Evolutionary conservation across 2,888 invertebrate genomes (phyloP).

Genomic region (Stegophylla sp.): DNA sequence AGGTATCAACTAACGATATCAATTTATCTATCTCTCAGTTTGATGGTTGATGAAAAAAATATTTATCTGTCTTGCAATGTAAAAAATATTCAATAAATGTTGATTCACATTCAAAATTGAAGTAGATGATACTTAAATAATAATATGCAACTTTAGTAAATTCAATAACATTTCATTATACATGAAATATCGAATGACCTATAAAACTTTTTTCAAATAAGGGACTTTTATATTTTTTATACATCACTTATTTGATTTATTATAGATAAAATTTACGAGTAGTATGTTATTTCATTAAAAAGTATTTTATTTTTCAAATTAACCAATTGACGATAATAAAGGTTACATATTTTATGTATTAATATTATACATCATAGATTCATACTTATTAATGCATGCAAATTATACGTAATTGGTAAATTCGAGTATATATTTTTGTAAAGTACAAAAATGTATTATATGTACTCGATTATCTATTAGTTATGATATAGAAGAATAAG

Average conservation of each 20-base stretch:
- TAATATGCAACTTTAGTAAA: no score
- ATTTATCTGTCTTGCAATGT: no score
- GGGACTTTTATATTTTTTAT: not conserved
- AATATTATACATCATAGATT: conserved; percentile 35
- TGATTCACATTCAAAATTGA: no score
- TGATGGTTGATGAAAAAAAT: no score
- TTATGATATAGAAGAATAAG: not conserved
- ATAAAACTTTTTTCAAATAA: not conserved
- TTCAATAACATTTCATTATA: no score
- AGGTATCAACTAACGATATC: no score
- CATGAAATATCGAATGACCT: not conserved
- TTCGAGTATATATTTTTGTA: no score
- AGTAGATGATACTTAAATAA: no score
- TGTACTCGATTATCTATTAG: not conserved
- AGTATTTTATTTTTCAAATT: not conserved
- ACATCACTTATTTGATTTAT: not conserved
- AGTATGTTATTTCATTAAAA: not conserved
- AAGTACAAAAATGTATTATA: not conserved
- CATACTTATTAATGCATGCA: not conserved
- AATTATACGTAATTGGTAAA: no score
- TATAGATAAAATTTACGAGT: not conserved
- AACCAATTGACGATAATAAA: not conserved
- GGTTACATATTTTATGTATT: not conserved
- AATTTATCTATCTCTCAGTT: no score
- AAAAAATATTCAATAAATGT: no score